phyloP scores from a whole-genome alignment of 2,113 vertebrate genomes.

The Jacana jacana region DNA sequence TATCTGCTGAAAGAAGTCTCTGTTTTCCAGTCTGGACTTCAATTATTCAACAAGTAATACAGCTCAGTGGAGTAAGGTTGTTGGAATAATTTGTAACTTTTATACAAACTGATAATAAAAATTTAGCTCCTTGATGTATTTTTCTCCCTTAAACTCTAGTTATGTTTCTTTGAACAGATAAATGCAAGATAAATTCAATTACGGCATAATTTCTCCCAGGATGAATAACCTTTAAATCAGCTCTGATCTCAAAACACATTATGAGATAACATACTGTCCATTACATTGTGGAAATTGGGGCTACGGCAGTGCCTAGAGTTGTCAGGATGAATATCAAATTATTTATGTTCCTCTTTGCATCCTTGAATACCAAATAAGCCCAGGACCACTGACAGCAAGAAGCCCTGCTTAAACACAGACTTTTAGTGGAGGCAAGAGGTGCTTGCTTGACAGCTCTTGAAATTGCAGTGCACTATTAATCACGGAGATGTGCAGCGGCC shows the following conservation, averaged over 20 bases:
- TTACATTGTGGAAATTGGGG: neutral
- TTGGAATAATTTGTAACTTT: conserved; percentile 39
- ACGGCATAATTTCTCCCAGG: conserved; percentile 49
- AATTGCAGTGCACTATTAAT: neutral
- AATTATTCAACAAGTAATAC: neutral
- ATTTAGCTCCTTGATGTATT: conserved; percentile 24
- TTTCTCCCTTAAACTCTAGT: conserved; percentile 38
- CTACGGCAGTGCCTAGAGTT: neutral
- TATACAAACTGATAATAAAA: conserved; percentile 36
- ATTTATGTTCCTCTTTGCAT: conserved; percentile 36
- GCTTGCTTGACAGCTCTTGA: neutral
- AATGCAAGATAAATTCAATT: conserved; percentile 69
- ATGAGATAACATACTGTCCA: conserved; percentile 54
- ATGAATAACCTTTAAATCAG: conserved; percentile 68
- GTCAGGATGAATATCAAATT: conserved; percentile 39
- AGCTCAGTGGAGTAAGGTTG: neutral
- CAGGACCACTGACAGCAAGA: neutral
- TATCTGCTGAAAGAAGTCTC: neutral
- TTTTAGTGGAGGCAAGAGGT: neutral
- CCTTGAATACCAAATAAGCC: neutral
- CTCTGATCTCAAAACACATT: conserved; percentile 50
- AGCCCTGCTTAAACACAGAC: neutral
- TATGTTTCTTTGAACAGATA: conserved; percentile 41
- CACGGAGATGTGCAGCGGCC: neutral
- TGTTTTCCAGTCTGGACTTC: neutral